phyloP scores from a whole-genome alignment of 2,797 vertebrate species.

The Neoniphon sammara region DNA sequence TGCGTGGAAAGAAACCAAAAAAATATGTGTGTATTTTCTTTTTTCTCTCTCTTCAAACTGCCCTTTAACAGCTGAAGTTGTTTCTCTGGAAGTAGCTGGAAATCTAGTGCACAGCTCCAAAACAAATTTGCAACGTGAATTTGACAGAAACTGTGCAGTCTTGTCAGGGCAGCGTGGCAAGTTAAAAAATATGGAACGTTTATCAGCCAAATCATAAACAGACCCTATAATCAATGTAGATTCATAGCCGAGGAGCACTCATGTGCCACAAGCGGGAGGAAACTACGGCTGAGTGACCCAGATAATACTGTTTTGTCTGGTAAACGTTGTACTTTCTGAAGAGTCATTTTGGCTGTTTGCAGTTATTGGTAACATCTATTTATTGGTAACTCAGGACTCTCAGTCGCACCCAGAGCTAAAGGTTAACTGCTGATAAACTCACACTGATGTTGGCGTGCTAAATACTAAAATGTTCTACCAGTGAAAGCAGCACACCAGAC shows the following conservation, averaged over 20 bases:
- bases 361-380: neutral
- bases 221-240: slow-evolving; percentile 53
- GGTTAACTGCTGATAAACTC: neutral
- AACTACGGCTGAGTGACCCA: neutral
- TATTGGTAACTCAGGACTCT: neutral
- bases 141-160: neutral
- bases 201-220: slow-evolving; percentile 55
- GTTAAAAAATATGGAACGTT: slow-evolving; percentile 35
- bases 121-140: neutral
- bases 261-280: slow-evolving; percentile 25
- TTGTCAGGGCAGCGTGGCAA: neutral
- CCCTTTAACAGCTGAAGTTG: neutral
- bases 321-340: neutral
- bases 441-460: neutral
- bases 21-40: neutral
- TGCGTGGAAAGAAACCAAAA: neutral
- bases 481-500: too few species aligned
- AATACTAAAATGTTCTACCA: neutral
- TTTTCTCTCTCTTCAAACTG: neutral
- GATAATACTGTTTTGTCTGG: neutral
- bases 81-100: neutral
- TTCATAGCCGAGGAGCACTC: slow-evolving; percentile 29
- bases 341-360: neutral
- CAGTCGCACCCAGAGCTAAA: neutral
- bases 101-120: neutral